These are phyloP conservation scores for Pelodiscus sinensis DNA, from an alignment of 2,113 vertebrate species.

Conservation along the genomic window DNA sequence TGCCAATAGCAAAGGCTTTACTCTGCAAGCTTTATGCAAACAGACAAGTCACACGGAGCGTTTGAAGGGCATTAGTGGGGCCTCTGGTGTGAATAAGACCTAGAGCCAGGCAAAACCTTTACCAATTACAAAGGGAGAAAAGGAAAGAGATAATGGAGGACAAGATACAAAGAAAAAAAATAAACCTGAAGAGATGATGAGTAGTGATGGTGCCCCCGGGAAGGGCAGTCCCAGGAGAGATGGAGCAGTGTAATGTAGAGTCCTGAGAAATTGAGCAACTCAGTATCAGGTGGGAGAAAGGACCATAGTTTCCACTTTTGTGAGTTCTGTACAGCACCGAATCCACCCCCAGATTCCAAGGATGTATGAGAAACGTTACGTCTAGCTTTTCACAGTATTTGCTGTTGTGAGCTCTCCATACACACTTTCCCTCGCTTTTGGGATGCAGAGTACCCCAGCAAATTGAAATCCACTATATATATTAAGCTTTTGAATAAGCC, in stretches of 20 bases:
- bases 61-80: background rate
- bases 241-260: background rate
- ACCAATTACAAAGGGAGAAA: background rate
- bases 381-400: background rate
- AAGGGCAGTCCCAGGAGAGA: background rate
- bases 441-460: background rate
- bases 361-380: background rate
- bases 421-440: background rate
- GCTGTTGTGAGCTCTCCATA: background rate
- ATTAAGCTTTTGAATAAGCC: background rate
- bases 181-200: background rate
- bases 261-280: background rate
- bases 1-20: background rate
- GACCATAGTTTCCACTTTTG: background rate
- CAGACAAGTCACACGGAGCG: background rate
- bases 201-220: background rate
- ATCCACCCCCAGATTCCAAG: background rate
- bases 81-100: background rate
- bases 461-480: background rate
- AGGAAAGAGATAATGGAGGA: background rate
- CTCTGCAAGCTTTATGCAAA: background rate
- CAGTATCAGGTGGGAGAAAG: background rate
- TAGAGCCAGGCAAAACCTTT: background rate
- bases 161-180: background rate
- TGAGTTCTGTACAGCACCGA: background rate